Evolutionary conservation across 1,140 invertebrate genomes (phyloP).

Genomic region (Conus betulinus): DNA sequence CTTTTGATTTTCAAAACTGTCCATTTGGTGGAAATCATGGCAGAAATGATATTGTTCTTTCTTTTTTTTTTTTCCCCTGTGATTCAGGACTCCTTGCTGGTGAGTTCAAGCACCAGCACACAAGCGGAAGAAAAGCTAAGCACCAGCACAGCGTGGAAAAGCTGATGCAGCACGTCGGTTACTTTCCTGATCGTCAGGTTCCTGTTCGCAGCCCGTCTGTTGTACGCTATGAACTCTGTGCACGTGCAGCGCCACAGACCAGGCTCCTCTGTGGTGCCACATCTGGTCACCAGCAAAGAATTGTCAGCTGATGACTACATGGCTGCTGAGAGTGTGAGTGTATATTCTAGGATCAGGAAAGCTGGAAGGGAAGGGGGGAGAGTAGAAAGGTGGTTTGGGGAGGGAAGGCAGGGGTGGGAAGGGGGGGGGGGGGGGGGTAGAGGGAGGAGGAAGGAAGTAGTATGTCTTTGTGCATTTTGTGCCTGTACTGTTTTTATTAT

Average conservation of each 20-base stretch:
- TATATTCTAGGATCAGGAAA: background rate
- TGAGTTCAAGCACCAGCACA: background rate
- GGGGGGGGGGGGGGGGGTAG: too few relatives aligned
- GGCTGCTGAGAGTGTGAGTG: slow-evolving; percentile 22
- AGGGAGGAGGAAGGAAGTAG: too few relatives aligned
- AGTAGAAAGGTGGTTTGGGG: too few relatives aligned
- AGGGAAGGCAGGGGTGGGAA: too few relatives aligned
- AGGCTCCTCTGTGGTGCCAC: background rate
- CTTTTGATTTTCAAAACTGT: too few relatives aligned
- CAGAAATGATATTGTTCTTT: too few relatives aligned
- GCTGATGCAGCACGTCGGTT: background rate
- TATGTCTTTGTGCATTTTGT: too few relatives aligned
- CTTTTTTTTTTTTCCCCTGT: background rate
- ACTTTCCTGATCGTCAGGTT: slow-evolving; percentile 14
- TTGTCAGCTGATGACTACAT: background rate
- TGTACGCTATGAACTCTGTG: background rate
- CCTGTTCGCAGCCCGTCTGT: slow-evolving; percentile 19
- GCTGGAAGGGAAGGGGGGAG: too few relatives aligned
- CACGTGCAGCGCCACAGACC: background rate
- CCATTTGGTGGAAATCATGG: too few relatives aligned
- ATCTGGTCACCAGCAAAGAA: background rate
- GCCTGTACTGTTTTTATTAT: too few relatives aligned
- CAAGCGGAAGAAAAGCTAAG: background rate
- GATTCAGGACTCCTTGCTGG: slow-evolving; percentile 24
- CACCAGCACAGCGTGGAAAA: background rate